These are phyloP conservation scores for Serilophus lunatus DNA, from an alignment of 2,113 vertebrate genomes.

Conservation along the genomic window DNA sequence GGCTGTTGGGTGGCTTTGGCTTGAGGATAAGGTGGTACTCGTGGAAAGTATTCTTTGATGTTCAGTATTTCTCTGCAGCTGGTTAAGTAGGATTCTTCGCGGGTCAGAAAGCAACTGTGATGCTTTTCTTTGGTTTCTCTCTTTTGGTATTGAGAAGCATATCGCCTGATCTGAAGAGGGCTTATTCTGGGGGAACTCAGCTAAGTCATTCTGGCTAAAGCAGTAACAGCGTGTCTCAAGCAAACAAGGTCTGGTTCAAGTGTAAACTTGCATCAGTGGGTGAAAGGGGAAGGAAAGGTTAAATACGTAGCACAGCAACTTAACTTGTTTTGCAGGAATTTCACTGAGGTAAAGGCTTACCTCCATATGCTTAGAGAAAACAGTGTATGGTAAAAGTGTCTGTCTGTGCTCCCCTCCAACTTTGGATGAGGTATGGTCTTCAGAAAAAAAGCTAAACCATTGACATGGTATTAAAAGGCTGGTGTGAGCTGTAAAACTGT, in stretches of 20 bases:
- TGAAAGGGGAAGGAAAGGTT: conserved; percentile 12
- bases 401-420: background rate
- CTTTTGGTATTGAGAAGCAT: background rate
- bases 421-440: background rate
- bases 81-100: background rate
- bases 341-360: background rate
- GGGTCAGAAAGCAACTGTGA: background rate
- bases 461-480: background rate
- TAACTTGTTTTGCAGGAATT: conserved; percentile 25
- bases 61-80: background rate
- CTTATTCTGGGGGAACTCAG: background rate
- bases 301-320: background rate
- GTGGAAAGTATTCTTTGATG: background rate
- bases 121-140: background rate
- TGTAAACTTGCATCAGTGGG: background rate
- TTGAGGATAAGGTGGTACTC: background rate
- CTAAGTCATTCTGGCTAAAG: background rate
- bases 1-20: background rate
- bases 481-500: background rate
- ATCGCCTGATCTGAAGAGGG: background rate
- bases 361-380: background rate
- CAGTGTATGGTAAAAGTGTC: background rate
- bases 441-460: background rate
- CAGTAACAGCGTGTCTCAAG: background rate
- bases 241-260: background rate